Evolutionary conservation across 2,888 invertebrate species (phyloP).

Genomic region (Lagria hirta): DNA sequence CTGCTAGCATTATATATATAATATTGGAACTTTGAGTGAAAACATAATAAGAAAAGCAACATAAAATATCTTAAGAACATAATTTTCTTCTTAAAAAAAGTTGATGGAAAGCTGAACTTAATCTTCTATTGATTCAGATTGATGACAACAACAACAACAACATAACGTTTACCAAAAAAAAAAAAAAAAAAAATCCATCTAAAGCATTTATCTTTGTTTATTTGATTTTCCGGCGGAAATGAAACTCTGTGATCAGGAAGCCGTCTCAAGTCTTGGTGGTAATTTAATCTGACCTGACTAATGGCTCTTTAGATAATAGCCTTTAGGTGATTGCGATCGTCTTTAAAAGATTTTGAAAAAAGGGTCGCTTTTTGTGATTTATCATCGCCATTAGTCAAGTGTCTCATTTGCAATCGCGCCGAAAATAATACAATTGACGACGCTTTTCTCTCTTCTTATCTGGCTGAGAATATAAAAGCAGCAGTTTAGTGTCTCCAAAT

Average conservation of each 20-base stretch:
- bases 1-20: no score
- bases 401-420: slow-evolving; percentile 47
- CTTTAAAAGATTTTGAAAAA: no score
- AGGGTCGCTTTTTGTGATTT: slow-evolving; percentile 47
- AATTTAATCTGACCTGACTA: slow-evolving; percentile 50
- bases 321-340: slow-evolving; percentile 43
- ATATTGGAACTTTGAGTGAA: no score
- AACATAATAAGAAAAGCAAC: no score
- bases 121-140: no score
- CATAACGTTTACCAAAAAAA: no score
- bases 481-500: slow-evolving; percentile 44
- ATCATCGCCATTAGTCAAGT: slow-evolving; percentile 46
- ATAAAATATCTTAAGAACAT: no score
- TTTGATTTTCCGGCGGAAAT: slow-evolving; percentile 43
- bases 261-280: slow-evolving; percentile 40
- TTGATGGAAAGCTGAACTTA: no score
- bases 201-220: no score
- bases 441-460: slow-evolving; percentile 32
- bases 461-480: slow-evolving; percentile 34
- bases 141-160: no score
- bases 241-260: slow-evolving; percentile 50
- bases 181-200: no score
- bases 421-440: slow-evolving; percentile 32
- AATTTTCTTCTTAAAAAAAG: no score
- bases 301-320: slow-evolving; percentile 50